Base-by-base conservation (phyloP, 2,888 invertebrate species). In the Coenonympha glycerion region DNA sequence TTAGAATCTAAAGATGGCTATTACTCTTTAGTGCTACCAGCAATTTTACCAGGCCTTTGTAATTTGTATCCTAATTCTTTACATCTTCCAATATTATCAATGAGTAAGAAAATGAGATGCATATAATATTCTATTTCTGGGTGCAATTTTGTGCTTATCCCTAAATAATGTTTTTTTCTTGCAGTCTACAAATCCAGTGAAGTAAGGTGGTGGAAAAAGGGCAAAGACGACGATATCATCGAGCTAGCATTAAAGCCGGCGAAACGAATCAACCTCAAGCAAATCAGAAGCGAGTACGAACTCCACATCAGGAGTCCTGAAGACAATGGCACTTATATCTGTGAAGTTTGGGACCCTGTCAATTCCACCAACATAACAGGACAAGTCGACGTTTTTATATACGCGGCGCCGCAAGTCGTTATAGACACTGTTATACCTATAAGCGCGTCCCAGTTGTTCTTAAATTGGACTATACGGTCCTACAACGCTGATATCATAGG, bases 381-480 rank as follows among this genome's bases (percentile, higher is more conserved):
- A 2, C 65, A 70, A 18, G 76, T 88, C 2, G 81, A 87, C 24
- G 68, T 93, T 0, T 79, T 90, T 30, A 92, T 95, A 0, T 86
- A 91, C 59, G 92, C 92, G 60, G 89, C 89, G 50, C 95, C 95
- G 0, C 90, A 90, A 69, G 88, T 95, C 1, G 88, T 82, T 41
- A 90, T 95, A 56, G 92, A 93, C 63, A 90, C 90, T 52, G 90
- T 92, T 0, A 93, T 93, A 71, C 90, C 93, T 0, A 93, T 95
- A 13, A 94, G 92, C 45, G 90, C 91, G 0, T 89, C 90, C 5
- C 91, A 92, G 71, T 90, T 96, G 36, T 96, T 90, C 73, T 71
- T 95, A 1, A 95, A 95, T 69, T 95, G 95, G 95, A 95, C 94
- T 0, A 89, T 94, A 0, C 90, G 91, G 52, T 90, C 92, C 53